Percentiles rank a stretch among this genome's conserved stretches.
Evolutionary conservation across 2,797 vertebrate genomes (phyloP).

Genomic region (Enteromius afrohamiltoni): DNA sequence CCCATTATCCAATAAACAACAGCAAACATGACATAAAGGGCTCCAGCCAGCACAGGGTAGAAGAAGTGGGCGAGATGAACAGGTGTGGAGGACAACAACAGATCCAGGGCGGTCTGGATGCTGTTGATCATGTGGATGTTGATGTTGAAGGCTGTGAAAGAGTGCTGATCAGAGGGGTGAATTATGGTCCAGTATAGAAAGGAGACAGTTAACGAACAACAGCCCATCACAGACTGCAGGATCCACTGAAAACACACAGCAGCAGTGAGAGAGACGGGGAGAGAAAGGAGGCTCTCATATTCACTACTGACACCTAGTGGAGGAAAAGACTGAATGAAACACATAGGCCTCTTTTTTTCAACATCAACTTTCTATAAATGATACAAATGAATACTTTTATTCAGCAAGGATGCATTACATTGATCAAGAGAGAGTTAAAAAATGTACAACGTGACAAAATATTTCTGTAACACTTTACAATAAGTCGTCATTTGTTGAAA

Average conservation of each 20-base stretch:
- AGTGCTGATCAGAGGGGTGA: constrained; percentile 20
- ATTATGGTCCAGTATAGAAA: constrained; percentile 56
- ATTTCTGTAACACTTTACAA: too few relatives aligned
- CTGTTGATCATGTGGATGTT: constrained; percentile 54
- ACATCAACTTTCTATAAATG: too few relatives aligned
- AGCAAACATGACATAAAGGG: constrained; percentile 47
- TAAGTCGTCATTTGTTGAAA: too few relatives aligned
- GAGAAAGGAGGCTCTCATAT: neutral
- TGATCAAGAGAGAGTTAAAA: neutral
- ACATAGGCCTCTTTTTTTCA: neutral
- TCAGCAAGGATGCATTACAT: neutral
- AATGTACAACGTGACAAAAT: neutral
- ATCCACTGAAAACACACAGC: constrained; percentile 56
- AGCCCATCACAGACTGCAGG: constrained; percentile 43
- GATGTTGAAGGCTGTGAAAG: constrained; percentile 43
- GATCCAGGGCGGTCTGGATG: constrained; percentile 54
- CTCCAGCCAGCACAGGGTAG: constrained; percentile 32
- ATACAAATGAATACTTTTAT: neutral
- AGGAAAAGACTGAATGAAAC: constrained; percentile 10
- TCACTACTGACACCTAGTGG: constrained; percentile 32
- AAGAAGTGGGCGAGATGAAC: neutral
- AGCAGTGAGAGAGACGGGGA: constrained; percentile 13
- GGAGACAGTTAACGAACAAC: constrained; percentile 47
- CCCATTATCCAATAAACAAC: constrained; percentile 55
- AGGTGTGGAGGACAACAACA: constrained; percentile 51